phyloP scores from a whole-genome alignment of 2,888 invertebrate genomes.

The Torymus auratus region DNA sequence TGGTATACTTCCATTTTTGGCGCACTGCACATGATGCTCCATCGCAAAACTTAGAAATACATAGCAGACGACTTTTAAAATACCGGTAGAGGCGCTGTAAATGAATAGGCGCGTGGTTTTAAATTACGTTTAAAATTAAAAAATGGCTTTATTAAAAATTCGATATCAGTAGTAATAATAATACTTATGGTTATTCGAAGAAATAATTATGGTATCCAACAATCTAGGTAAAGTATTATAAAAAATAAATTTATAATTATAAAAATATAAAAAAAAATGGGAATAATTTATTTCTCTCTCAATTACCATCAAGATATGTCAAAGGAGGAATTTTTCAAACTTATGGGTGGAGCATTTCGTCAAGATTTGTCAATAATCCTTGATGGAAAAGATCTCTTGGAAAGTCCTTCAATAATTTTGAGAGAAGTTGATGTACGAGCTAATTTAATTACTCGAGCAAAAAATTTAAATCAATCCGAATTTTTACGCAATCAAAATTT shows the following conservation, averaged over 20 bases:
- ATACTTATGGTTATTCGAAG: conserved; percentile 70
- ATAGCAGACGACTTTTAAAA: conserved; percentile 24
- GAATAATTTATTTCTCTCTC: neutral
- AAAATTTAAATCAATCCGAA: neutral
- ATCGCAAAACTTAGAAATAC: neutral
- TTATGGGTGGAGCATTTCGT: conserved; percentile 63
- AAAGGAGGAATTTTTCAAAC: conserved; percentile 63
- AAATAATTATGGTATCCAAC: conserved; percentile 66
- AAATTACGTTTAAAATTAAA: neutral
- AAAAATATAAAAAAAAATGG: neutral
- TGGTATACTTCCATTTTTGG: no score
- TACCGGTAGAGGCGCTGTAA: conserved; percentile 35
- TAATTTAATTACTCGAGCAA: neutral
- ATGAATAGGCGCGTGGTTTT: conserved; percentile 10
- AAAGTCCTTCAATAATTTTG: neutral
- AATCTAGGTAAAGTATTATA: conserved; percentile 40
- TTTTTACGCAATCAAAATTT: conserved; percentile 4
- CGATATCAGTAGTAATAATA: no score
- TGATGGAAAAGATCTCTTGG: conserved; percentile 56
- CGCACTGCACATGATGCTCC: no score
- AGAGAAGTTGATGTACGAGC: conserved; percentile 3
- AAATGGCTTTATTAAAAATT: no score
- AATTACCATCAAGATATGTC: conserved; percentile 30
- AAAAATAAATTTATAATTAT: neutral
- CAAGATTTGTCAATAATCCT: conserved; percentile 56